Evolutionary conservation across 2,888 invertebrate genomes (phyloP).

Genomic region (Hirtodrosophila duncani): DNA sequence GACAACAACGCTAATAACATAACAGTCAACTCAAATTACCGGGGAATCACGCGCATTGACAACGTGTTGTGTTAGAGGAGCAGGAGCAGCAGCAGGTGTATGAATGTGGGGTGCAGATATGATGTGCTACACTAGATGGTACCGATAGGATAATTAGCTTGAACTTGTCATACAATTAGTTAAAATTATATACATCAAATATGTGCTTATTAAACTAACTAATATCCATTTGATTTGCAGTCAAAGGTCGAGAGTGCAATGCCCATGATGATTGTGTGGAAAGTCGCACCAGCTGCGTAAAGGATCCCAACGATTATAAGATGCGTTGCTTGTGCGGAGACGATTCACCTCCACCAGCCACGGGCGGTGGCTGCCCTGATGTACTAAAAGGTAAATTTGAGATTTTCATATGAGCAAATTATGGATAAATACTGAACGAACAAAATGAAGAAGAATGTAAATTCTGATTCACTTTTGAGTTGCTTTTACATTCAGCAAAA

Average conservation of each 20-base stretch:
- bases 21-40: constrained; percentile 26
- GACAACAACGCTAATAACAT: constrained; percentile 47
- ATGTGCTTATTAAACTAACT: neutral
- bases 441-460: too few relatives aligned
- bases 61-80: too few relatives aligned
- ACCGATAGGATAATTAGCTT: constrained; percentile 6
- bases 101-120: constrained; percentile 13
- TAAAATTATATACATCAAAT: constrained; percentile 1
- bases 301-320: constrained; percentile 82
- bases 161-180: constrained; percentile 17
- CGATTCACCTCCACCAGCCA: constrained; percentile 82
- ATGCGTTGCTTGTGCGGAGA: constrained; percentile 85
- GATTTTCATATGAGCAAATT: too few relatives aligned
- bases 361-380: constrained; percentile 83
- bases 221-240: constrained; percentile 48
- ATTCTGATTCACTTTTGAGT: too few relatives aligned
- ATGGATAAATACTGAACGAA: too few relatives aligned
- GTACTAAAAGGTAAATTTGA: constrained; percentile 84
- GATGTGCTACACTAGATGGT: constrained; percentile 1
- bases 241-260: constrained; percentile 82
- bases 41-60: constrained; percentile 14
- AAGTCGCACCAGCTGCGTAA: constrained; percentile 83
- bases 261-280: constrained; percentile 83
- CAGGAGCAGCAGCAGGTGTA: neutral
- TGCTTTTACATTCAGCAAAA: too few relatives aligned